These are phyloP conservation scores for Folsomia candida DNA, from an alignment of 2,888 invertebrate species.

Conservation along the genomic window DNA sequence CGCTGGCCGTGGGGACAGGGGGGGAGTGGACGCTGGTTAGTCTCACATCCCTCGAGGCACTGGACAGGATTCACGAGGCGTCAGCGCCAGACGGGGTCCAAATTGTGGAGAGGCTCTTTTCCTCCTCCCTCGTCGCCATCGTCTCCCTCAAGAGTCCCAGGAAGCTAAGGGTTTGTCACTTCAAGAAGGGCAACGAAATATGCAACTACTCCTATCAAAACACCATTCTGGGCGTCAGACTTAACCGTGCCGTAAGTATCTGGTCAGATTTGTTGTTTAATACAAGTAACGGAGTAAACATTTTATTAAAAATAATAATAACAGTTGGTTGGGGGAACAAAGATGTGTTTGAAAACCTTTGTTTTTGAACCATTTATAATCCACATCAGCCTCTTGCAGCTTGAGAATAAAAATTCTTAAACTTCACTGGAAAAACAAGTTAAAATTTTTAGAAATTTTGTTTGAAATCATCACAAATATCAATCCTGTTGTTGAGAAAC, in stretches of 20 bases:
- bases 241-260: constrained; percentile 79
- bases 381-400: too few species aligned
- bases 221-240: constrained; percentile 89
- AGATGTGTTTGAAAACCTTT: too few species aligned
- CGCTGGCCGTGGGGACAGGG: constrained; percentile 48
- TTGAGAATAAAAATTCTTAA: too few species aligned
- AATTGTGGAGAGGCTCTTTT: constrained; percentile 92
- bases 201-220: constrained; percentile 95
- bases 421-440: too few species aligned
- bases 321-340: too few species aligned
- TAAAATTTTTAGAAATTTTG: too few species aligned
- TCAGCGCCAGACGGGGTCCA: constrained; percentile 75
- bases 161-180: constrained; percentile 91
- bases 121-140: constrained; percentile 92
- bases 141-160: constrained; percentile 89
- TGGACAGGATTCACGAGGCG: constrained; percentile 49
- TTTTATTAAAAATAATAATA: too few species aligned
- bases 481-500: too few species aligned
- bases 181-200: constrained; percentile 95
- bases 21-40: constrained; percentile 47
- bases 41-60: constrained; percentile 37
- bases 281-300: too few species aligned
- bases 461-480: too few species aligned
- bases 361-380: too few species aligned
- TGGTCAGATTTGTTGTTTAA: neutral